These are phyloP conservation scores for Eilema sororculum DNA, from an alignment of 2,888 invertebrate species.

Conservation along the genomic window DNA sequence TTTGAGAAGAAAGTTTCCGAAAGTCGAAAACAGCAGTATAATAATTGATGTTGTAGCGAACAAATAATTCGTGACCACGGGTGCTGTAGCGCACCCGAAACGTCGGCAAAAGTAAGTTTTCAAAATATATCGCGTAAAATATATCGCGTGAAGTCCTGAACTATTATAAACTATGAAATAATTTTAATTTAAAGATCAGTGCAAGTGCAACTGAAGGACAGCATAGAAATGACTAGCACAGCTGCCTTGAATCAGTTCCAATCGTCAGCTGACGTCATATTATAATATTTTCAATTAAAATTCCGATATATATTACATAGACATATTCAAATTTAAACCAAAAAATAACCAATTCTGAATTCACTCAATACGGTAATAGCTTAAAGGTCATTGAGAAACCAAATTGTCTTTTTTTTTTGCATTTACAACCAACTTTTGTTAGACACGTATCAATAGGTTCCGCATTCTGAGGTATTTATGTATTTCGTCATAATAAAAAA, in stretches of 20 bases:
- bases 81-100: no score
- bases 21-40: no score
- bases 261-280: background rate
- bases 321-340: background rate
- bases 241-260: background rate
- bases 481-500: constrained; percentile 16
- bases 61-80: no score
- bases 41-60: no score
- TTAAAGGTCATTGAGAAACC: constrained; percentile 46
- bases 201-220: no score
- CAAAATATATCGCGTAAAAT: no score
- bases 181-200: no score
- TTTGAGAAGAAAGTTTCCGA: no score
- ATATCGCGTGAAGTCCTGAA: no score
- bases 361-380: constrained; percentile 37
- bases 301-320: background rate
- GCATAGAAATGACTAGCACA: no score
- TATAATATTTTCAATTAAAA: background rate
- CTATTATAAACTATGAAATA: no score
- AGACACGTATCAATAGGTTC: constrained; percentile 31
- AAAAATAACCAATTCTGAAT: constrained; percentile 34
- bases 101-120: no score
- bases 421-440: constrained; percentile 2
- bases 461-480: constrained; percentile 22
- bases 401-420: constrained; percentile 31